Evolutionary conservation across 2,113 vertebrate genomes (phyloP).

Genomic region (Tenrec ecaudatus): DNA sequence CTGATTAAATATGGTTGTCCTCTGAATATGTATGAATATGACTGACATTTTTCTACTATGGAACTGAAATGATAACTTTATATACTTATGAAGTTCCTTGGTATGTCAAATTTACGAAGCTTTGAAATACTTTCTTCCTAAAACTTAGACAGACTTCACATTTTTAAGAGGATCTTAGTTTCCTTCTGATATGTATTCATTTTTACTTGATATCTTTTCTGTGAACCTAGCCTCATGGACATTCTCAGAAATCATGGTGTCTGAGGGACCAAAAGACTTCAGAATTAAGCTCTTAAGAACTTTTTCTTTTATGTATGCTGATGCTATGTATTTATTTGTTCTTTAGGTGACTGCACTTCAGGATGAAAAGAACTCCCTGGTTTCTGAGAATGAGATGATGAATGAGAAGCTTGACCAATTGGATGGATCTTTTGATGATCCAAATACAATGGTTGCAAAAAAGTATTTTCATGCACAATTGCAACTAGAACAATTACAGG

Average conservation of each 20-base stretch:
- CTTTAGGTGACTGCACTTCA: constrained; percentile 95
- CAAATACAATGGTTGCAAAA: constrained; percentile 92
- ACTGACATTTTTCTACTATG: neutral
- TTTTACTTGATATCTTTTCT: constrained; percentile 50
- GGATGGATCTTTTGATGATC: constrained; percentile 94
- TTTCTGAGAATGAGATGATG: constrained; percentile 96
- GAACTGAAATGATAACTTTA: constrained; percentile 32
- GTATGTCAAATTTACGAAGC: constrained; percentile 31
- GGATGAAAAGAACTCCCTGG: constrained; percentile 95
- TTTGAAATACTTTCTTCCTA: constrained; percentile 2
- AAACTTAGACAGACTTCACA: neutral
- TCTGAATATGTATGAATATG: neutral
- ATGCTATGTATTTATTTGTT: constrained; percentile 65
- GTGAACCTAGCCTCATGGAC: neutral
- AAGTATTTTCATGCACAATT: constrained; percentile 95
- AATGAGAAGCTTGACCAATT: constrained; percentile 96
- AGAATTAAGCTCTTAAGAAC: neutral
- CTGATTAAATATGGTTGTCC: neutral
- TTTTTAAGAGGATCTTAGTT: neutral
- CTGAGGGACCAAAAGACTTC: neutral
- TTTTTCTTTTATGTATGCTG: constrained; percentile 32
- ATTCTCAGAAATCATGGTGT: constrained; percentile 20
- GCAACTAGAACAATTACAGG: constrained; percentile 95
- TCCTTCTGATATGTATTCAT: neutral
- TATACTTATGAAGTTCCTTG: neutral